Conservation (phyloP, 2,113 vertebrate species). For the Coptodon rendalli region DNA sequence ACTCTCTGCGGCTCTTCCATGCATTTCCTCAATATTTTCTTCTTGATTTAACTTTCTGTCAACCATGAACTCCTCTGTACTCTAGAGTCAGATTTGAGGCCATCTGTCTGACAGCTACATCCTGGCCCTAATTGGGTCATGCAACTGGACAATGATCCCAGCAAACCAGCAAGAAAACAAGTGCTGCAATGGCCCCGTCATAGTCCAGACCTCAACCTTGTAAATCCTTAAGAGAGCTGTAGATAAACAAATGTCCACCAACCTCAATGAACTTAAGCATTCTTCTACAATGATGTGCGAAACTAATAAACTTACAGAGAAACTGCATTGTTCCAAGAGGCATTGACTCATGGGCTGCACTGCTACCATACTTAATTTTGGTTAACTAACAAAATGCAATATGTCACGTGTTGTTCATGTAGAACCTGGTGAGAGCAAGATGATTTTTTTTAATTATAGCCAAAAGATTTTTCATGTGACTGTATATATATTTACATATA, state of each 20-base stretch:
- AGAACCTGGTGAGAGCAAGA: neutral
- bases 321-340: neutral
- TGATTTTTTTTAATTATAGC: neutral
- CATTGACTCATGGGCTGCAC: neutral
- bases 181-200: neutral
- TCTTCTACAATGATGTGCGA: neutral
- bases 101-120: neutral
- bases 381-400: neutral
- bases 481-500: neutral
- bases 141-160: neutral
- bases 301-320: neutral
- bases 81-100: neutral
- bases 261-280: neutral
- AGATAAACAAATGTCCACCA: neutral
- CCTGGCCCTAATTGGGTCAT: neutral
- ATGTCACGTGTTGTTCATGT: accelerated
- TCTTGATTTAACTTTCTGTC: neutral
- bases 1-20: neutral
- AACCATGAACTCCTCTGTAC: neutral
- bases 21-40: neutral
- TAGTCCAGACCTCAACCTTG: neutral
- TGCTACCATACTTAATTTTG: neutral
- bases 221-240: neutral
- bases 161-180: neutral
- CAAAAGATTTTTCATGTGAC: neutral